A percentile compares a stretch with the other conserved stretches of the same genome.
Conservation (phyloP, 2,797 vertebrate genomes). For the Poecilia velifera region DNA sequence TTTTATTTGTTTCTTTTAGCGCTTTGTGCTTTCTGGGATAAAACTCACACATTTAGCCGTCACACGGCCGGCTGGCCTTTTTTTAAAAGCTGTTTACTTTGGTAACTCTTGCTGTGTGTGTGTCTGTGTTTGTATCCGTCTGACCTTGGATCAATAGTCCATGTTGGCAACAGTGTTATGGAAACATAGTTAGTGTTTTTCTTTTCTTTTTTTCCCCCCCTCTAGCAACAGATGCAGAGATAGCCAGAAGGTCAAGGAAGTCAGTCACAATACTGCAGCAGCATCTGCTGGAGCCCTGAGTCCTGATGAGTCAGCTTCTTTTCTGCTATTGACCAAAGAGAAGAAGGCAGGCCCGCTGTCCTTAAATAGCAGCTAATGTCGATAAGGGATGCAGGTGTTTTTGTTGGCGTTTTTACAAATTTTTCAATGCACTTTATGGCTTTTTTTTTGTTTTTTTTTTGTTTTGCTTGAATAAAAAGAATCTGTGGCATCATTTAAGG, state of each 20-base stretch:
- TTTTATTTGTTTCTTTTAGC: not conserved
- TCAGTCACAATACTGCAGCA: conserved; percentile 2
- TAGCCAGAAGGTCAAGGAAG: conserved; percentile 44
- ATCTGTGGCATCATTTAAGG: not conserved
- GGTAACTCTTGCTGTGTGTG: conserved; percentile 1
- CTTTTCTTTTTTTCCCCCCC: not conserved
- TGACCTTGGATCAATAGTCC: conserved; percentile 52
- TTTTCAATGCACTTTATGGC: not conserved
- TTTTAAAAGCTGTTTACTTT: not conserved
- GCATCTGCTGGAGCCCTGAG: conserved; percentile 22
- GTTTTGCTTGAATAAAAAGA: no score
- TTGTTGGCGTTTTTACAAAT: not conserved
- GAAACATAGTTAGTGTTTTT: conserved; percentile 45
- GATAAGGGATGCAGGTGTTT: not conserved
- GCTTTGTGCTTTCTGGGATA: not conserved
- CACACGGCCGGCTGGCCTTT: not conserved
- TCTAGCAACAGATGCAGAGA: conserved; percentile 31
- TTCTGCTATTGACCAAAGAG: conserved; percentile 41
- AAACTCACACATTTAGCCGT: not conserved
- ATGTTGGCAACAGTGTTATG: conserved; percentile 54
- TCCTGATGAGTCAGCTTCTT: conserved; percentile 22
- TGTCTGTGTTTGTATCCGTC: conserved; percentile 4
- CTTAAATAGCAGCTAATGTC: not conserved
- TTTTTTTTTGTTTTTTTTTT: no score
- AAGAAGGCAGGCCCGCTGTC: not conserved